Evolutionary conservation across 2,797 vertebrate species (phyloP).

Genomic region (Melanotaenia nigrans): DNA sequence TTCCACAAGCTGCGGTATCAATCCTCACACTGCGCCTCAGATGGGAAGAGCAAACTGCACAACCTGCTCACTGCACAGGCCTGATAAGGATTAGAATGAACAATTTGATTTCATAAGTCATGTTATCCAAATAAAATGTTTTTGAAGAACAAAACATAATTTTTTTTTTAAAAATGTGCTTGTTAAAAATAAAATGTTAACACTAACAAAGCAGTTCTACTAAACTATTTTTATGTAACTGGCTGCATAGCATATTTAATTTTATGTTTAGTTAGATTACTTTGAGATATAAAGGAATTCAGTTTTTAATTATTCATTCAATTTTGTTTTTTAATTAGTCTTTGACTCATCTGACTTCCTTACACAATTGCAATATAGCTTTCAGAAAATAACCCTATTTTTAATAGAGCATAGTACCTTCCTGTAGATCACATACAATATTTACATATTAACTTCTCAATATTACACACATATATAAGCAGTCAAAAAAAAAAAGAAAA

Average conservation of each 20-base stretch:
- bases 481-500: slow-evolving; percentile 21
- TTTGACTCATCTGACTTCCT: slow-evolving; percentile 77
- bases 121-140: neutral
- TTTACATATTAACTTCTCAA: slow-evolving; percentile 75
- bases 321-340: slow-evolving; percentile 84
- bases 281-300: slow-evolving; percentile 14
- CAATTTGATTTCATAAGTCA: neutral
- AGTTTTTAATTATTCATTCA: slow-evolving; percentile 31
- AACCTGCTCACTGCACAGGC: slow-evolving; percentile 6
- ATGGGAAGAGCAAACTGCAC: neutral
- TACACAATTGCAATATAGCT: slow-evolving; percentile 82
- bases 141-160: neutral
- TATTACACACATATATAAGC: slow-evolving; percentile 69
- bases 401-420: slow-evolving; percentile 67
- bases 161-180: neutral
- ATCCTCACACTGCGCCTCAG: slow-evolving; percentile 11
- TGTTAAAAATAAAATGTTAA: neutral
- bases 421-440: slow-evolving; percentile 77
- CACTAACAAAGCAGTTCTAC: neutral
- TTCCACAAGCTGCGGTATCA: slow-evolving; percentile 50
- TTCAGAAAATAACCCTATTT: slow-evolving; percentile 81
- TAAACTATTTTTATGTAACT: neutral
- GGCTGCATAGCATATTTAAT: neutral
- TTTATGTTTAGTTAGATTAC: neutral
- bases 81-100: slow-evolving; percentile 5